Conservation (phyloP, 2,113 vertebrate genomes). For the Chrysochloris asiatica region DNA sequence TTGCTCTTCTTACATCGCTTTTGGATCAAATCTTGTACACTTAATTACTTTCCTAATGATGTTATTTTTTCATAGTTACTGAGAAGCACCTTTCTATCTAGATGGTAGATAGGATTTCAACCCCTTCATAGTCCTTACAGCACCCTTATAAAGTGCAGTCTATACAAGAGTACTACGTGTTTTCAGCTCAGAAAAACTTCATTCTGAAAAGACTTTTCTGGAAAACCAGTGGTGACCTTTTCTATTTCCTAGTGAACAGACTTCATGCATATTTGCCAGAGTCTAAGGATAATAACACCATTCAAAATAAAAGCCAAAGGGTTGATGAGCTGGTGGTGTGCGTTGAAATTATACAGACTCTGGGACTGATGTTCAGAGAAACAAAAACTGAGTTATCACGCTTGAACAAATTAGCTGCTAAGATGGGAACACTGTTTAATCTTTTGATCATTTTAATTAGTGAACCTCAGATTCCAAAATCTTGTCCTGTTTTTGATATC, state of each 20-base stretch:
- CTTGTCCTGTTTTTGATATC: constrained; percentile 42
- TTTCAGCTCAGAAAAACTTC: too few species aligned
- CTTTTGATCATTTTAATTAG: constrained; percentile 75
- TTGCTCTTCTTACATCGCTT: too few species aligned
- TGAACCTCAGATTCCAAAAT: constrained; percentile 68
- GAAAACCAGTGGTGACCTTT: too few species aligned
- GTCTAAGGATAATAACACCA: constrained; percentile 2
- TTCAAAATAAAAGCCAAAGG: neutral
- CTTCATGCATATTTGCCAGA: constrained; percentile 9
- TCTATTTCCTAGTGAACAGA: neutral
- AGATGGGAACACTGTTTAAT: constrained; percentile 61
- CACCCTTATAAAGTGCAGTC: neutral
- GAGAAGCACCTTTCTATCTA: neutral
- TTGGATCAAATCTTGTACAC: neutral
- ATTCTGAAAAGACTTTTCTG: too few species aligned
- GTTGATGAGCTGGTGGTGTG: neutral
- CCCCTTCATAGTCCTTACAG: neutral
- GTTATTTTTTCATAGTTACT: neutral
- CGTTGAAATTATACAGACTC: constrained; percentile 18
- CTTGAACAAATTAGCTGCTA: too few species aligned
- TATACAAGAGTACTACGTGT: neutral
- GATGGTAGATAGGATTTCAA: neutral
- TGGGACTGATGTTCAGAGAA: too few species aligned
- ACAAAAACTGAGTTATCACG: too few species aligned
- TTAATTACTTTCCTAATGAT: neutral